Conservation (phyloP, 2,797 vertebrate species). For the Garrulus glandarius region DNA sequence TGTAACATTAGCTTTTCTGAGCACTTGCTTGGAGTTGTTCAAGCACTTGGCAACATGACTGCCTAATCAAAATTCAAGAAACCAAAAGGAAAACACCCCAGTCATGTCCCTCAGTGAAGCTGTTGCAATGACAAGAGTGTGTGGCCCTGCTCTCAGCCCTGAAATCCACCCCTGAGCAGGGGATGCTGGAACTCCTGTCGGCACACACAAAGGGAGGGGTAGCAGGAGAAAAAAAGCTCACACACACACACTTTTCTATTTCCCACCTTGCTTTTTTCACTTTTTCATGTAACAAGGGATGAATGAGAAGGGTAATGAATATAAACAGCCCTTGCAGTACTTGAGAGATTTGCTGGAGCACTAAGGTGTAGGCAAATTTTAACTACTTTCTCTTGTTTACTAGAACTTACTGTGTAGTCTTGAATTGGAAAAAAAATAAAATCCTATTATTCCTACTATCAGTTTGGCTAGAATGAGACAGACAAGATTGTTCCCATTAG, state of each 20-base stretch:
- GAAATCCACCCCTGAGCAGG: neutral
- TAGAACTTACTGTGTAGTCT: neutral
- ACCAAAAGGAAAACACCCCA: neutral
- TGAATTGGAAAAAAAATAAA: neutral
- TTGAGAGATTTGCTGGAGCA: neutral
- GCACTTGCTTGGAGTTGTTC: neutral
- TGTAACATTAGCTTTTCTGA: neutral
- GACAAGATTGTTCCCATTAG: neutral
- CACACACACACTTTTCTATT: neutral
- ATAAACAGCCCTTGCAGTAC: neutral
- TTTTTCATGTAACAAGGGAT: neutral
- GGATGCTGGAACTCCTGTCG: neutral
- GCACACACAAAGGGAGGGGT: accelerated
- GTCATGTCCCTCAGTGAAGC: neutral
- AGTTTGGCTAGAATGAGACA: neutral
- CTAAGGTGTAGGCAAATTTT: neutral
- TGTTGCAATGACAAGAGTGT: neutral
- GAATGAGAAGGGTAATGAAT: neutral
- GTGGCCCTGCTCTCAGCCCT: neutral
- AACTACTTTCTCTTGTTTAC: neutral
- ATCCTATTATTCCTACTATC: neutral
- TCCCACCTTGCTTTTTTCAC: neutral
- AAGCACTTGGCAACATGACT: neutral
- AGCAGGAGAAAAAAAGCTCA: neutral
- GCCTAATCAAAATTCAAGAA: neutral